Evolutionary conservation across 2,113 vertebrate species (phyloP).

Genomic region (Poecile atricapillus): DNA sequence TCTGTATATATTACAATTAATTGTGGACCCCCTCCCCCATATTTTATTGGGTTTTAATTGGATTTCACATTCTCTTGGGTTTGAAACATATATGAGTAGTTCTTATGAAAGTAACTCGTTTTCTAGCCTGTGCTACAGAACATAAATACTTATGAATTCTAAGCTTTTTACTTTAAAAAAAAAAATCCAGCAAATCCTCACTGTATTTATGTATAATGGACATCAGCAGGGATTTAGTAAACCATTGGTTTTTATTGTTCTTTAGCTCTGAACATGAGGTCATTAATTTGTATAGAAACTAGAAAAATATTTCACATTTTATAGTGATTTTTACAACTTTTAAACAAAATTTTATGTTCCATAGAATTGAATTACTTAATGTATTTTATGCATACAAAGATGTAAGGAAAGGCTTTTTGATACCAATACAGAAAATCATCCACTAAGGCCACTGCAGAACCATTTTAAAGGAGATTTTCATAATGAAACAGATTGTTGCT

Average conservation of each 20-base stretch:
- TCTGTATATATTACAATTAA: background rate
- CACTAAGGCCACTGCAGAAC: background rate
- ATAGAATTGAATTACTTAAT: background rate
- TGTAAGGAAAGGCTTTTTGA: background rate
- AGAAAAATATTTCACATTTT: background rate
- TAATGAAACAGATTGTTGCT: background rate
- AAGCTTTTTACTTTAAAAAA: background rate
- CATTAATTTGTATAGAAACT: background rate
- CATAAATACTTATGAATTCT: background rate
- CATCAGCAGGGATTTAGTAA: background rate
- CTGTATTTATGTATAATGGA: background rate
- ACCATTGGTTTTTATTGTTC: background rate
- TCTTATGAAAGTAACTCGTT: background rate
- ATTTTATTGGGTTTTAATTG: background rate
- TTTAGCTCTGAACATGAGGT: background rate
- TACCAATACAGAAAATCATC: background rate
- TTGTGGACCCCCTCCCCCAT: fast-evolving
- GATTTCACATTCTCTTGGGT: background rate
- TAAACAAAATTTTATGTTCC: background rate
- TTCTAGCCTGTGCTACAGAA: background rate
- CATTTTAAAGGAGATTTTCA: background rate
- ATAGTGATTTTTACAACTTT: background rate
- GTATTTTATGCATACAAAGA: background rate
- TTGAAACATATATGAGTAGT: background rate
- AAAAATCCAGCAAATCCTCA: background rate